Percentiles rank a stretch among this genome's conserved stretches.
Conservation (phyloP, 2,797 vertebrate species). For the Muraenolepis orangiensis region DNA sequence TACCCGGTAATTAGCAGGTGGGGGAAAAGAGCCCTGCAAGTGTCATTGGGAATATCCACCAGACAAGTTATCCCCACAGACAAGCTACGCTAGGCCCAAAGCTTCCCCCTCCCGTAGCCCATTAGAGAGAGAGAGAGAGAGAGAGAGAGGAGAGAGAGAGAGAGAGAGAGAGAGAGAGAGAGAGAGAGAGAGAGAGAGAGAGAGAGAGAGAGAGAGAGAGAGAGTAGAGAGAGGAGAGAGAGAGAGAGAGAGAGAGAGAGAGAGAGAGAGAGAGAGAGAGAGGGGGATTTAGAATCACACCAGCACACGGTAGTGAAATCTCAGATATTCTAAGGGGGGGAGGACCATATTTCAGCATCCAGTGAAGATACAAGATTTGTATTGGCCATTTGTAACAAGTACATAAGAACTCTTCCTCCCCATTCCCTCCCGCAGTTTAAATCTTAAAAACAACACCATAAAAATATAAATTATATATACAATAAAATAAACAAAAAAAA, state of each 20-base stretch:
- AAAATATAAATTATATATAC: too few relatives aligned
- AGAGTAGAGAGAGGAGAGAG: too few relatives aligned
- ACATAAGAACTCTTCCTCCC: too few relatives aligned
- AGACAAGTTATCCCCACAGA: constrained; percentile 68
- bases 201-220: constrained; percentile 25
- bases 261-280: too few relatives aligned
- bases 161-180: constrained; percentile 21
- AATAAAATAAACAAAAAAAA: too few relatives aligned
- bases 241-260: too few relatives aligned
- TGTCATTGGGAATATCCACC: constrained; percentile 77
- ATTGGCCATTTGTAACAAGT: too few relatives aligned
- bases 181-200: constrained; percentile 21
- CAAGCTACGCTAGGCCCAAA: constrained; percentile 43
- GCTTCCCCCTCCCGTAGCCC: constrained; percentile 70
- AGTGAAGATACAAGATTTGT: too few relatives aligned
- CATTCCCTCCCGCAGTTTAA: too few relatives aligned
- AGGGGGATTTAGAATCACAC: not conserved
- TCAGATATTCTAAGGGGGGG: constrained; percentile 25
- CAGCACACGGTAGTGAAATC: constrained; percentile 28
- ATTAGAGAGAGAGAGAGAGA: constrained; percentile 64
- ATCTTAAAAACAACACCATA: too few relatives aligned
- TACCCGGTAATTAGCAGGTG: constrained; percentile 87
- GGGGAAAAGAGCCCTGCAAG: constrained; percentile 78
- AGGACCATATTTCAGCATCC: too few relatives aligned
- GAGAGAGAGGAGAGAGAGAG: too few relatives aligned